Evolutionary conservation across 1,140 invertebrate species (phyloP), one percentile per base, ranked within the genome.

Genomic region (Drosophila funebris): DNA sequence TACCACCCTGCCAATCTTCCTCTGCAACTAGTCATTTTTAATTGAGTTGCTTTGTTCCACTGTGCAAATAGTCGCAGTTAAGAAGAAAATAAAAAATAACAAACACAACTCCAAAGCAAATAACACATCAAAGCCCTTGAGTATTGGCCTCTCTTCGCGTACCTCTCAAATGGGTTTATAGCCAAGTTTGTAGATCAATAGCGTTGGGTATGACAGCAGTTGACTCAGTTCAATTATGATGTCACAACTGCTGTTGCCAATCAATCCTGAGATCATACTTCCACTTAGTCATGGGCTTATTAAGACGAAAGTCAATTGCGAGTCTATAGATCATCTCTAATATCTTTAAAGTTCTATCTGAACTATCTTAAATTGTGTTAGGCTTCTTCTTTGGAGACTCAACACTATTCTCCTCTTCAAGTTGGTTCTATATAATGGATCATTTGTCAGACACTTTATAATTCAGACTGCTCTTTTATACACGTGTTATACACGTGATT

Each of bases 31-130:
- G 29, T 43, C 67, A 53, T 24, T 71, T 63, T 87, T 77, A 84
- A 84, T 84, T 85, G 81, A 70, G 69, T 85, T 87, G 73, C 73
- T 67, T 73, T 73, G 61, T 66, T 50, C 33, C 27, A 31, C 31
- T 33, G 41, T 5, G 43, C 33, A 66, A 72, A 67, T 29, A 66
- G 53, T 11, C 18, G 11, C n/a, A n/a, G n/a, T n/a, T n/a, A n/a
- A n/a, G n/a, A n/a, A 31, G 27, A 20, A 36, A 39, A 22, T 14
- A 14, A 7, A n/a, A 24, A 37, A 31, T n/a, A n/a, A n/a, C n/a
- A n/a, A 64, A 48, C n/a, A 14, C 7, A 24, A 13, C 3, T 1
- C 5, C 8, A 39, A 60, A 16, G n/a, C 29, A 44, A 46, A 54
- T 41, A 29, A 37, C 7, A 63, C 27, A 29, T 36, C 41, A 24